These are phyloP conservation scores for Hypanus sabinus DNA, from an alignment of 2,113 vertebrate species.

Conservation along the genomic window DNA sequence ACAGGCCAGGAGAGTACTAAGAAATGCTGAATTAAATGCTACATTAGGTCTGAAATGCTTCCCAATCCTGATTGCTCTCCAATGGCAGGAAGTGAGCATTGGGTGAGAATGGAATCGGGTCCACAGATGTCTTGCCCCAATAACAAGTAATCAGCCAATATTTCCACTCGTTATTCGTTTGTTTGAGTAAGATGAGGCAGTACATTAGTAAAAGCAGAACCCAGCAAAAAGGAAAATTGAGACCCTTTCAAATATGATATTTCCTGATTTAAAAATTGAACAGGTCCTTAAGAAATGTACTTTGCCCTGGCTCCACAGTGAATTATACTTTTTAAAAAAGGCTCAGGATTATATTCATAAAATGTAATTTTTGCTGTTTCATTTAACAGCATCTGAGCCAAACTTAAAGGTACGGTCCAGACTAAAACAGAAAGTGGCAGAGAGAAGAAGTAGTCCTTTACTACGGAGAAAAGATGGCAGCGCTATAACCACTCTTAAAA, in stretches of 20 bases:
- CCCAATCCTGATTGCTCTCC: background rate
- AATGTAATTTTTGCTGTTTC: slow-evolving; percentile 35
- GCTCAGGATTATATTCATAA: background rate
- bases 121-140: background rate
- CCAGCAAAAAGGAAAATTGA: background rate
- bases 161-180: background rate
- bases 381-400: slow-evolving; percentile 80
- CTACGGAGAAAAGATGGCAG: slow-evolving; percentile 84
- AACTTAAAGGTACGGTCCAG: slow-evolving; percentile 91
- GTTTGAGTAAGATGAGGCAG: background rate
- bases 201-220: background rate
- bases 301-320: slow-evolving; percentile 3
- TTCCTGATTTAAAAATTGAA: slow-evolving; percentile 9
- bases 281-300: background rate
- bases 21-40: background rate
- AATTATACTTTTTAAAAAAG: slow-evolving; percentile 8
- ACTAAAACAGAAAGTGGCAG: slow-evolving; percentile 94
- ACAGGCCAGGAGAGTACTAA: background rate
- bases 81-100: background rate
- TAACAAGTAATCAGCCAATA: background rate
- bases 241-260: background rate
- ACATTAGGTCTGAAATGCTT: background rate
- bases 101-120: background rate
- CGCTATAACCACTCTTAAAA: slow-evolving; percentile 72
- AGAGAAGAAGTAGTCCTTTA: slow-evolving; percentile 88